A percentile compares a stretch with the other conserved stretches of the same genome.
phyloP scores from a whole-genome alignment of 1,140 invertebrate species.

The Diachasmimorpha longicaudata region DNA sequence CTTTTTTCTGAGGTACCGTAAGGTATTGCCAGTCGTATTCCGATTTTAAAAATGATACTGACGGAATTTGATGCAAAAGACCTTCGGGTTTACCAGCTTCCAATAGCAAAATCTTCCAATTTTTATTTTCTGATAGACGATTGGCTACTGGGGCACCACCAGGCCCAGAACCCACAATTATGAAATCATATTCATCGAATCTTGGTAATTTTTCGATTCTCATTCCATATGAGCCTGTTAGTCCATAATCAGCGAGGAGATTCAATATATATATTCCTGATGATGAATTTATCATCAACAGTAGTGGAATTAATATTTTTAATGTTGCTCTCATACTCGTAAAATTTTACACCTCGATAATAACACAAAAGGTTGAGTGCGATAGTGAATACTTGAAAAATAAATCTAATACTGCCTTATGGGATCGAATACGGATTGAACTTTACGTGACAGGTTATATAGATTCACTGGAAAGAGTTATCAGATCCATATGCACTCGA shows the following conservation, averaged over 20 bases:
- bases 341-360: not conserved
- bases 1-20: conserved; percentile 68
- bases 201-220: conserved; percentile 24
- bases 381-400: too few relatives aligned
- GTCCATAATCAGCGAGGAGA: not conserved
- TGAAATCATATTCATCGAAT: conserved; percentile 55
- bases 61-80: conserved; percentile 58
- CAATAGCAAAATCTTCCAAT: conserved; percentile 63
- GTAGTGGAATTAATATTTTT: not conserved
- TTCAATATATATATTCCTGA: not conserved
- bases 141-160: conserved; percentile 68
- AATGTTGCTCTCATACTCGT: not conserved
- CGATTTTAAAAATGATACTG: conserved; percentile 54
- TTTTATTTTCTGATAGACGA: conserved; percentile 62
- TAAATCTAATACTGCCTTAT: too few relatives aligned
- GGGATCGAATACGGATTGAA: too few relatives aligned
- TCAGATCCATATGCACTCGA: not conserved
- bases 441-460: not conserved
- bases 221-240: conserved; percentile 21
- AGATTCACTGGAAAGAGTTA: not conserved
- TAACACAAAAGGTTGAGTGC: too few relatives aligned
- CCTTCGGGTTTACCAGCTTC: conserved; percentile 60
- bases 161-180: conserved; percentile 68
- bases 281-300: not conserved
- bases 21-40: conserved; percentile 68